phyloP scores from a whole-genome alignment of 2,888 invertebrate species.

The Pammene aurita region DNA sequence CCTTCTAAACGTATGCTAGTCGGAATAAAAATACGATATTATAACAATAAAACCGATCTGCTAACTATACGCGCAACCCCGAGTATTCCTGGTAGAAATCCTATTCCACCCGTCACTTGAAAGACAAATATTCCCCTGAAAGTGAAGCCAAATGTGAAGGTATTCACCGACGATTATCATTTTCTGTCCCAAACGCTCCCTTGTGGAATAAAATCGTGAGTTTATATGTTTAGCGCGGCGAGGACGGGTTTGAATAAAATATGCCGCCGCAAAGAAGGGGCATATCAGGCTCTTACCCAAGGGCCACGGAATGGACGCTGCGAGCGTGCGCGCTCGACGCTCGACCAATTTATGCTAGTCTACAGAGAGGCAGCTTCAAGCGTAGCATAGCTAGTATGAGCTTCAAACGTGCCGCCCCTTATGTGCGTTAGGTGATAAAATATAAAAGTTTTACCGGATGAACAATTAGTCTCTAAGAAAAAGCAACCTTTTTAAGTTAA shows the following conservation, averaged over 20 bases:
- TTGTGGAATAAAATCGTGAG: conserved; percentile 24
- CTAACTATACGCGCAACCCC: background rate
- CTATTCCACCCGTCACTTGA: conserved; percentile 19
- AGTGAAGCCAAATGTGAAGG: conserved; percentile 19
- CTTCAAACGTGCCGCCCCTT: too few species aligned
- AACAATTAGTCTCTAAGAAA: too few species aligned
- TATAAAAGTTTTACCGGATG: too few species aligned
- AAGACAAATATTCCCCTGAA: conserved; percentile 23
- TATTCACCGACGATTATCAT: conserved; percentile 34
- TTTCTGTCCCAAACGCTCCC: conserved; percentile 29
- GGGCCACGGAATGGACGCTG: background rate
- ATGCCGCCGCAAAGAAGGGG: conserved; percentile 10
- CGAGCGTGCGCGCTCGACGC: too few species aligned
- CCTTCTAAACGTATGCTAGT: background rate
- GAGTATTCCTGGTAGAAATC: conserved; percentile 10
- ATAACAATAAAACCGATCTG: conserved; percentile 2
- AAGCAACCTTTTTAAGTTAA: too few species aligned
- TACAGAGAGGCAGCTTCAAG: too few species aligned
- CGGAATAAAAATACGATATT: conserved; percentile 5
- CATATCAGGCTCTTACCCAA: background rate
- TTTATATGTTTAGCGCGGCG: conserved; percentile 36
- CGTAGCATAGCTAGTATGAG: too few species aligned
- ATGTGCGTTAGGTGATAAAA: too few species aligned
- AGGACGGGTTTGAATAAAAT: conserved; percentile 30
- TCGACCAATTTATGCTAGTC: too few species aligned